Percentiles rank a stretch among this genome's conserved stretches.
Evolutionary conservation across 1,140 invertebrate species (phyloP).

Genomic region (Brachionus paranguensis): DNA sequence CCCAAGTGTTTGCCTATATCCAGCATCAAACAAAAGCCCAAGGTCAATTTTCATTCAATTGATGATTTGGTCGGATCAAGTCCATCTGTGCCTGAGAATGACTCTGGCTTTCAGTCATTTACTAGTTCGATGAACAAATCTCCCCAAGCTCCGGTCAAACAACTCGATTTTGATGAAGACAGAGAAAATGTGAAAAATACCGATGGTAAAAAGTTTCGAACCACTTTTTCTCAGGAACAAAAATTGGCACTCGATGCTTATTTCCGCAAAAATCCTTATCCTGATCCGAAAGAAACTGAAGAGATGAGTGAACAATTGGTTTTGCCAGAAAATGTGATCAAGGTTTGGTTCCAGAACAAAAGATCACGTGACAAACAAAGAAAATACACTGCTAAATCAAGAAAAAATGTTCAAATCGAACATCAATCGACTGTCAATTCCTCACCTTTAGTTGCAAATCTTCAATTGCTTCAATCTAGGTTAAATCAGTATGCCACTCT

Average conservation of each 20-base stretch:
- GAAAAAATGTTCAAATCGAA: not conserved
- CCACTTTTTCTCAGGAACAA: slow-evolving; percentile 38
- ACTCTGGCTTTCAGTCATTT: not conserved
- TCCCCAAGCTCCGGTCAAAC: not conserved
- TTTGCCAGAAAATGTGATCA: slow-evolving; percentile 35
- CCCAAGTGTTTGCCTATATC: not conserved
- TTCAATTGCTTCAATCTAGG: slow-evolving; percentile 9
- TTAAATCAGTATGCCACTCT: not conserved
- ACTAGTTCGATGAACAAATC: not conserved
- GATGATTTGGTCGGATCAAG: not conserved
- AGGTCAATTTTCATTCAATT: not conserved
- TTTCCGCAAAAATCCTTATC: slow-evolving; percentile 34
- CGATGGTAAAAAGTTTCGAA: slow-evolving; percentile 38
- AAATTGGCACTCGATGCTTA: not conserved
- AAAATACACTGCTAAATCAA: not conserved
- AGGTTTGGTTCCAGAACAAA: slow-evolving; percentile 41
- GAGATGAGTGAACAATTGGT: not conserved
- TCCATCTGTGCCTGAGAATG: not conserved
- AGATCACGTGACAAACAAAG: slow-evolving; percentile 39
- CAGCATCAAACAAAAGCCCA: not conserved
- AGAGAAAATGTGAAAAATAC: not conserved
- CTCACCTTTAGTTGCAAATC: slow-evolving; percentile 17
- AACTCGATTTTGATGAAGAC: not conserved
- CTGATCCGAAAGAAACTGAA: slow-evolving; percentile 38
- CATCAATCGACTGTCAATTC: not conserved